Evolutionary conservation across 2,113 vertebrate species (phyloP).

Genomic region (Paralichthys olivaceus): DNA sequence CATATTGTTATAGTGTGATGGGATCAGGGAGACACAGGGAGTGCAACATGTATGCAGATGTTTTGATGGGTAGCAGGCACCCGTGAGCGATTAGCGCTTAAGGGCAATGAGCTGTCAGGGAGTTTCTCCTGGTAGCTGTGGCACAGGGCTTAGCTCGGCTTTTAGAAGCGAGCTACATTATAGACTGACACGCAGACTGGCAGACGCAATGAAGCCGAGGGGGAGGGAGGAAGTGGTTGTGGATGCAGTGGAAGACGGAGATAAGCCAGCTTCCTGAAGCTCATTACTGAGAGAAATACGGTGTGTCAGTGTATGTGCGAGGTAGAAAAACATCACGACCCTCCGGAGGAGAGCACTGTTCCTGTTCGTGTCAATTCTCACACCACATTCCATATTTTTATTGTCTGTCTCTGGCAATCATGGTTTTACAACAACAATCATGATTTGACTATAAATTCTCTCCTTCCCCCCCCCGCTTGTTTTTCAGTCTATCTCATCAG

Average conservation of each 20-base stretch:
- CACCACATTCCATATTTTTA: neutral
- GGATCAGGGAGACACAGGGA: neutral
- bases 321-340: constrained; percentile 9
- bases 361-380: neutral
- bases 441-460: neutral
- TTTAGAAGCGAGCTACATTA: constrained; percentile 35
- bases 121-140: constrained; percentile 41
- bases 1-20: neutral
- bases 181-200: constrained; percentile 30
- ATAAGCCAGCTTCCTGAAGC: constrained; percentile 71
- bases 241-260: constrained; percentile 51
- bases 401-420: neutral
- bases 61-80: constrained; percentile 37
- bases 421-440: neutral
- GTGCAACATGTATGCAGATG: constrained; percentile 35
- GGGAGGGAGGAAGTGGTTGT: constrained; percentile 53
- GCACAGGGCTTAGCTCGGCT: constrained; percentile 27
- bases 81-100: constrained; percentile 27
- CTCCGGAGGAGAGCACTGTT: neutral
- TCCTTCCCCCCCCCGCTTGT: neutral
- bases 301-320: neutral
- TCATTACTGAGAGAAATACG: constrained; percentile 52
- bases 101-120: constrained; percentile 49
- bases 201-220: constrained; percentile 22
- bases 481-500: neutral